A percentile compares a stretch with the other conserved stretches of the same genome.
phyloP scores from a whole-genome alignment of 2,113 vertebrate species.

The Motacilla alba region DNA sequence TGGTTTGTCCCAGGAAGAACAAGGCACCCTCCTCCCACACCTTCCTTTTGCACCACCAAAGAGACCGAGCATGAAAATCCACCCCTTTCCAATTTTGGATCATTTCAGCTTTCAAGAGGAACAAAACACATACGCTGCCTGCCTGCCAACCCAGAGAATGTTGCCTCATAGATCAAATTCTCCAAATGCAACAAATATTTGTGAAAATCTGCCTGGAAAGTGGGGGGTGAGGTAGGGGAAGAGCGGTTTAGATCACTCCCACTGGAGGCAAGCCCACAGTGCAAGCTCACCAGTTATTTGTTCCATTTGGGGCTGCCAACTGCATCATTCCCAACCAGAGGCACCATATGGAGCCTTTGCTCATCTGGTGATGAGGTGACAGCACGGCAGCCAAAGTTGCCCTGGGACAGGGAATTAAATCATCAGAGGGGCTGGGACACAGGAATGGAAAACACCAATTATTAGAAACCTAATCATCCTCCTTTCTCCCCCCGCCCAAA shows the following conservation, averaged over 20 bases:
- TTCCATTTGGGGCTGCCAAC: slow-evolving; percentile 1
- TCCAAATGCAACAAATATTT: background rate
- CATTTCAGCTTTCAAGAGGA: background rate
- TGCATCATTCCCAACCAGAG: background rate
- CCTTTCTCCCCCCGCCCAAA: accelerated
- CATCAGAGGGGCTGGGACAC: background rate
- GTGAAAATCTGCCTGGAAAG: background rate
- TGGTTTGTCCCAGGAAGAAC: background rate
- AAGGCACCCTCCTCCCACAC: background rate
- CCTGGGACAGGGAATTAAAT: background rate
- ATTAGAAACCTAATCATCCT: background rate
- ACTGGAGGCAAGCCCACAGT: background rate
- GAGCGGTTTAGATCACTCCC: background rate
- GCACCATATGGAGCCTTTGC: background rate
- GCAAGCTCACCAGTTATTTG: background rate
- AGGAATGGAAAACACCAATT: background rate
- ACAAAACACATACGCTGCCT: accelerated
- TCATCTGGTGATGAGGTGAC: background rate
- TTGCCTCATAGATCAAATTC: background rate
- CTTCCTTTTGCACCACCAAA: background rate
- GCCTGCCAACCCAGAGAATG: background rate
- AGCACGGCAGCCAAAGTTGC: background rate
- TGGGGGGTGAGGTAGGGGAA: too few relatives aligned
- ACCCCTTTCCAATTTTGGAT: background rate
- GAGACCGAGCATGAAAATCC: background rate